These are phyloP conservation scores for Unio delphinus DNA, from an alignment of 2,888 invertebrate genomes.

Conservation along the genomic window DNA sequence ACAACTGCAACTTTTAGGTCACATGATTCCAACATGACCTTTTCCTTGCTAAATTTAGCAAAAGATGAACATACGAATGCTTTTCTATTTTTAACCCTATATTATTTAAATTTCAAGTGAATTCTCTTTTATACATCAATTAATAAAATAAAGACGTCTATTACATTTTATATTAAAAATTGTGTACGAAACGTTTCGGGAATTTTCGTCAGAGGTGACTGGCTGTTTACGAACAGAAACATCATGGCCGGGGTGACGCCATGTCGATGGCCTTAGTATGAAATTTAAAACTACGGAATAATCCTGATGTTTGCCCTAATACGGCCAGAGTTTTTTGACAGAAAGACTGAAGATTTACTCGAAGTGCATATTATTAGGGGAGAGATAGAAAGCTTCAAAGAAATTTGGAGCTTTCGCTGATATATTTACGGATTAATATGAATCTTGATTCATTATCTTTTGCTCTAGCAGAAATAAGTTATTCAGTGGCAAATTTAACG, in stretches of 20 bases:
- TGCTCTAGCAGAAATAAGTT: slow-evolving; percentile 98
- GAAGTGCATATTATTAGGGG: slow-evolving; percentile 26
- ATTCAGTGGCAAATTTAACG: slow-evolving; percentile 94
- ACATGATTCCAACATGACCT: too few species aligned
- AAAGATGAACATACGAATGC: too few species aligned
- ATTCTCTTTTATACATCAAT: too few species aligned
- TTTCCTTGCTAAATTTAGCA: too few species aligned
- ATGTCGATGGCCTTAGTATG: slow-evolving; percentile 49
- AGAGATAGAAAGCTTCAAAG: slow-evolving; percentile 65
- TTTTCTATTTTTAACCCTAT: too few species aligned
- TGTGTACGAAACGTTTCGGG: too few species aligned
- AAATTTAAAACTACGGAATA: slow-evolving; percentile 28
- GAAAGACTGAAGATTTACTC: slow-evolving; percentile 30
- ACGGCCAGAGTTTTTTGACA: slow-evolving; percentile 29
- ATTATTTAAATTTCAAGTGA: too few species aligned
- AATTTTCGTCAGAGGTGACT: too few species aligned
- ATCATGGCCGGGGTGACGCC: slow-evolving; percentile 65
- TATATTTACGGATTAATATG: slow-evolving; percentile 74
- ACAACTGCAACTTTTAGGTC: too few species aligned
- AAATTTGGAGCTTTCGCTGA: slow-evolving; percentile 92
- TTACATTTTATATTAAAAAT: too few species aligned
- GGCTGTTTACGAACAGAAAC: slow-evolving; percentile 1
- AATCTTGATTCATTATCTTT: slow-evolving; percentile 96
- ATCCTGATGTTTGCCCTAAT: slow-evolving; percentile 51
- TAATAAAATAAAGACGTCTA: too few species aligned